A percentile compares a stretch with the other conserved stretches of the same genome.
Evolutionary conservation across 2,113 vertebrate genomes (phyloP).

Genomic region (Enhydra lutris): DNA sequence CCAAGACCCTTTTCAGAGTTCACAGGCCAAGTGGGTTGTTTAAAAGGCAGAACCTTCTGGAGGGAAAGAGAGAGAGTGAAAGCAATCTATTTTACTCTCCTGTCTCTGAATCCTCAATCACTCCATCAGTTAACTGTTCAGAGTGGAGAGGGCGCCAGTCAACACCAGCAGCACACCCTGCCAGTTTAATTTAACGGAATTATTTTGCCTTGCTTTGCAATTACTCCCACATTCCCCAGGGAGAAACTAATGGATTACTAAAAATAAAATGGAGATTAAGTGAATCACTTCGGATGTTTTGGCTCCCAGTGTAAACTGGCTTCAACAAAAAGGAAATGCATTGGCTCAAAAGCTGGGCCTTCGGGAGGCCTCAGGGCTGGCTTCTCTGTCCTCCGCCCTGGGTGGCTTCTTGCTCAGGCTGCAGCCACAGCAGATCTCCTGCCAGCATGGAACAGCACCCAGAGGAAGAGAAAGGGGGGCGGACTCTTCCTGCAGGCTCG

Average conservation of each 20-base stretch:
- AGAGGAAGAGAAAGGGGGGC: not conserved
- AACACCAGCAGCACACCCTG: constrained; percentile 78
- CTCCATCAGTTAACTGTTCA: constrained; percentile 62
- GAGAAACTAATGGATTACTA: constrained; percentile 85
- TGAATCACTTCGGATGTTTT: constrained; percentile 67
- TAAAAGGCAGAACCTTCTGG: not conserved
- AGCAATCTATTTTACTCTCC: constrained; percentile 54
- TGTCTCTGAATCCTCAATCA: constrained; percentile 70
- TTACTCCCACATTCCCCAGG: constrained; percentile 80
- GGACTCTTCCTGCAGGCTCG: not conserved
- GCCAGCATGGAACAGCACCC: not conserved
- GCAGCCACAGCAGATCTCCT: not conserved
- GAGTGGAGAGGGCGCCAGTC: constrained; percentile 72
- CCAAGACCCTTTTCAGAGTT: not conserved
- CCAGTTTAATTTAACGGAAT: constrained; percentile 78
- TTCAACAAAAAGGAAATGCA: constrained; percentile 63
- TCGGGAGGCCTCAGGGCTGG: not conserved
- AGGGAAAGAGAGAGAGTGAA: not conserved
- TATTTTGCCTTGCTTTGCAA: constrained; percentile 79
- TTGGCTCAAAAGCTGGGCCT: constrained; percentile 24
- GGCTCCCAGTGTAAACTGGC: constrained; percentile 63
- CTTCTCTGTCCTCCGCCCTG: not conserved
- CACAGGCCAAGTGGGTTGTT: not conserved
- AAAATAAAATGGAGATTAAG: constrained; percentile 82
- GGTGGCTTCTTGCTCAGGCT: constrained; percentile 15